phyloP scores from a whole-genome alignment of 1,140 invertebrate genomes.

The Drosophila mayri region DNA sequence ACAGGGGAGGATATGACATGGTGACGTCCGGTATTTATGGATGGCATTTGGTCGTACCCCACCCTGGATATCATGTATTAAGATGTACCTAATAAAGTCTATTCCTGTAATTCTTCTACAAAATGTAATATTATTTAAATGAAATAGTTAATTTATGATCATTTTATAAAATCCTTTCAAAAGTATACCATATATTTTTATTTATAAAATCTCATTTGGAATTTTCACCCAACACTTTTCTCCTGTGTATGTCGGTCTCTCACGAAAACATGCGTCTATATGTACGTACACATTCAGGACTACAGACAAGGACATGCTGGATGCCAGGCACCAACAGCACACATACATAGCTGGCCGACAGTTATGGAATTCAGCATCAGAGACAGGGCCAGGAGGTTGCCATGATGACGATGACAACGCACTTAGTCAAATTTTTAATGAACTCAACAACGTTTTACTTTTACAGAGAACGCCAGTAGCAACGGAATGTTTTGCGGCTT shows the following conservation, averaged over 20 bases:
- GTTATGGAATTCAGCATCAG: slow-evolving; percentile 36
- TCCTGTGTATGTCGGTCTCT: slow-evolving; percentile 1
- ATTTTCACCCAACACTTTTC: not conserved
- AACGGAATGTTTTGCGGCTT: not conserved
- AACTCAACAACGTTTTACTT: slow-evolving; percentile 80
- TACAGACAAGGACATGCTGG: slow-evolving; percentile 52
- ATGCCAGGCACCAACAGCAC: slow-evolving; percentile 22
- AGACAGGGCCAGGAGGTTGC: slow-evolving; percentile 43
- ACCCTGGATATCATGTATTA: no score
- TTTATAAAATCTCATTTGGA: no score
- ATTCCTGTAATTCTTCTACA: no score
- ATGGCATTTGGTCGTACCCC: no score
- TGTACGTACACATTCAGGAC: slow-evolving; percentile 13
- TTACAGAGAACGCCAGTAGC: slow-evolving; percentile 46
- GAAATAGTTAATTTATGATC: no score
- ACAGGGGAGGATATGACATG: no score
- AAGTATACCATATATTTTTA: not conserved
- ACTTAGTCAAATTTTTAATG: slow-evolving; percentile 81
- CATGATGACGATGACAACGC: slow-evolving; percentile 72
- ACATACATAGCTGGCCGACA: slow-evolving; percentile 17
- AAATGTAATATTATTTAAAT: no score
- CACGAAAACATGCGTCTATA: slow-evolving; percentile 15
- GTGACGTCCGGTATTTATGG: no score
- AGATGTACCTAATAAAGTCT: no score
- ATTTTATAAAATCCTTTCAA: no score